These are phyloP conservation scores for Eudasyphora cyanicolor DNA, from an alignment of 2,888 invertebrate genomes.

Conservation along the genomic window DNA sequence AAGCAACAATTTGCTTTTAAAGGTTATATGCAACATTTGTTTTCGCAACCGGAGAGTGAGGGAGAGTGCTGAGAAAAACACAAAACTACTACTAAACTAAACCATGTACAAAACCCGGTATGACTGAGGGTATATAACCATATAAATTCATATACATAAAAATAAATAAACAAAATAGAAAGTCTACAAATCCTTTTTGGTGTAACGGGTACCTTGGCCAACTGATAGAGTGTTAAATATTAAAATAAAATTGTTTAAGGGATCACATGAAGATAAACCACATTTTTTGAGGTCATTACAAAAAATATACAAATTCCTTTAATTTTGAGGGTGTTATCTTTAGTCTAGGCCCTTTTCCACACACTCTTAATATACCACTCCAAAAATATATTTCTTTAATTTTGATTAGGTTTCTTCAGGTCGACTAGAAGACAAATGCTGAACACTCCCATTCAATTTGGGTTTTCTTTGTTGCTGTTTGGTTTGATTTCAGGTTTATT, in stretches of 20 bases:
- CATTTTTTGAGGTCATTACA: constrained; percentile 32
- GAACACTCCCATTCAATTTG: constrained; percentile 67
- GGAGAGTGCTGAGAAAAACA: too few relatives aligned
- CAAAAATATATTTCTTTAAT: constrained; percentile 1
- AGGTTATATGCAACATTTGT: constrained; percentile 62
- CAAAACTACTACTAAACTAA: not conserved
- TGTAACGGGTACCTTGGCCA: not conserved
- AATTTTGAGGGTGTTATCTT: constrained; percentile 11
- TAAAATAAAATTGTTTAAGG: constrained; percentile 19
- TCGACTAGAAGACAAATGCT: constrained; percentile 65
- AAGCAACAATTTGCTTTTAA: constrained; percentile 65
- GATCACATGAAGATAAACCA: not conserved
- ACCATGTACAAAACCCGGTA: constrained; percentile 41
- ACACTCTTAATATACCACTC: not conserved
- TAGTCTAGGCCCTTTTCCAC: not conserved
- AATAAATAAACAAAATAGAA: constrained; percentile 30
- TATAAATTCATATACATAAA: constrained; percentile 6
- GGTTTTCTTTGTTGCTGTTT: constrained; percentile 26
- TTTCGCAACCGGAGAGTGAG: constrained; percentile 29
- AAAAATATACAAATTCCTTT: not conserved
- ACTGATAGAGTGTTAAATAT: constrained; percentile 33
- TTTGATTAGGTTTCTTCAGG: constrained; percentile 45
- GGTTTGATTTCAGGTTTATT: constrained; percentile 57
- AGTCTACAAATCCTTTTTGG: not conserved
- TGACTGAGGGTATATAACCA: constrained; percentile 46